A percentile compares a stretch with the other conserved stretches of the same genome.
phyloP scores from a whole-genome alignment of 2,113 vertebrate species.

The Sceloporus tristichus region DNA sequence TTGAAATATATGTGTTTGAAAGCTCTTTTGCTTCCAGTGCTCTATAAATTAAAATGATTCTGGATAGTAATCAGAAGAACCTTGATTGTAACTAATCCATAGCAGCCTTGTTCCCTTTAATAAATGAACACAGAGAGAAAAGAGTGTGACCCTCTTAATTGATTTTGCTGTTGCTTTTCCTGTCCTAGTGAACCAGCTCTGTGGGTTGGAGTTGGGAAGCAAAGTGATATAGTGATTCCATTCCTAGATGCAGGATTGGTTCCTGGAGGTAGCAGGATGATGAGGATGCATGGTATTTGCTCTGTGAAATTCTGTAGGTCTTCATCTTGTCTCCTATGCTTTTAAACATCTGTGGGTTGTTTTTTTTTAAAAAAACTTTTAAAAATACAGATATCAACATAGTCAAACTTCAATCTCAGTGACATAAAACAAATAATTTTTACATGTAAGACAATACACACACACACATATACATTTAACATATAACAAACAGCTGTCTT shows the following conservation, averaged over 20 bases:
- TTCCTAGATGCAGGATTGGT: background rate
- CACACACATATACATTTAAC: too few relatives aligned
- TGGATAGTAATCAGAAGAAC: background rate
- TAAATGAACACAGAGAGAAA: background rate
- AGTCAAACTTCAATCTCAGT: too few relatives aligned
- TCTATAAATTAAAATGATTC: background rate
- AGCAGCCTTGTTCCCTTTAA: background rate
- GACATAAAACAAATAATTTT: too few relatives aligned
- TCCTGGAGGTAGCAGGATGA: background rate
- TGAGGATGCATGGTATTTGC: background rate
- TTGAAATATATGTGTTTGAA: background rate
- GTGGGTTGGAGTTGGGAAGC: too few relatives aligned
- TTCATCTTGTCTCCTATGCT: background rate
- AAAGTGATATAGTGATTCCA: background rate
- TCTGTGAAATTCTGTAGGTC: background rate
- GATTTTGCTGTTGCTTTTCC: background rate
- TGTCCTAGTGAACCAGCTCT: background rate
- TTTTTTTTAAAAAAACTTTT: too few relatives aligned
- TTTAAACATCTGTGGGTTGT: background rate
- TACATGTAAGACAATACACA: too few relatives aligned
- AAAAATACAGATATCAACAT: too few relatives aligned
- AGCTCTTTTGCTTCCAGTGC: background rate
- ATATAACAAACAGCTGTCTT: too few relatives aligned
- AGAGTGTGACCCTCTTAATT: background rate
- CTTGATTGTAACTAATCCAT: background rate